Base-by-base conservation (phyloP, 2,888 invertebrate species). In the Arge pagana region DNA sequence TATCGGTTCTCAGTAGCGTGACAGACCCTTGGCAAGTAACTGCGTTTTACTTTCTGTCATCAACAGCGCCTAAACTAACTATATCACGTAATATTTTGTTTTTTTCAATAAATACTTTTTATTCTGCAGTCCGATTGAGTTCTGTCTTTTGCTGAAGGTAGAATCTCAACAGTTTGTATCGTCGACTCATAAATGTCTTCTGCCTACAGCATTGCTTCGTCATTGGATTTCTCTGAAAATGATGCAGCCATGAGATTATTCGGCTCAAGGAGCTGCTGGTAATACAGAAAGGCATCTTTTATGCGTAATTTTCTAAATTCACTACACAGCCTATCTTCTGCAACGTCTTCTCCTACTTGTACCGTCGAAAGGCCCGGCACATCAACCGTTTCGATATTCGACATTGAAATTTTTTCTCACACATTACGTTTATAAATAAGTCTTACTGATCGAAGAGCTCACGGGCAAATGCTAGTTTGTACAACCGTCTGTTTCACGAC, bases 291-390 rank as follows among this genome's bases (percentile, higher is more conserved):
- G 15, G 30, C 49, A 49, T 49, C 16, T 49, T 49, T 40, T 26
- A 39, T 24, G 5, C 23, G 39, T 36, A 49, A 21, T 11, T 49
- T 36, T 15, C 8, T 11, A 19, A n/a, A 11, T 43, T 49, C 49
- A 41, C 39, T 49, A 21, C 49, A 49, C 28, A 26, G 37, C 18
- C 40, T 49, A 42, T 39, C 40, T 39, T 43, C 30, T 4, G 13
- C 49, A 39, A 4, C 16, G 26, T 49, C 49, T 41, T 49, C 37
- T n/a, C n/a, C n/a, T n/a, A n/a, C n/a, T 37, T 49, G 39, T 49
- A 21, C 39, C 39, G 26, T 39, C 28, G 26, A 49, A 23, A 39
- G 26, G 18, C 23, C 40, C 18, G 49, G 16, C 23, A 42, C 10
- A 49, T 49, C 26, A 39, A 49, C 49, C 4, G 37, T 10, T 39